phyloP scores from a whole-genome alignment of 1,140 invertebrate species.

The Diorhabda elongata region DNA sequence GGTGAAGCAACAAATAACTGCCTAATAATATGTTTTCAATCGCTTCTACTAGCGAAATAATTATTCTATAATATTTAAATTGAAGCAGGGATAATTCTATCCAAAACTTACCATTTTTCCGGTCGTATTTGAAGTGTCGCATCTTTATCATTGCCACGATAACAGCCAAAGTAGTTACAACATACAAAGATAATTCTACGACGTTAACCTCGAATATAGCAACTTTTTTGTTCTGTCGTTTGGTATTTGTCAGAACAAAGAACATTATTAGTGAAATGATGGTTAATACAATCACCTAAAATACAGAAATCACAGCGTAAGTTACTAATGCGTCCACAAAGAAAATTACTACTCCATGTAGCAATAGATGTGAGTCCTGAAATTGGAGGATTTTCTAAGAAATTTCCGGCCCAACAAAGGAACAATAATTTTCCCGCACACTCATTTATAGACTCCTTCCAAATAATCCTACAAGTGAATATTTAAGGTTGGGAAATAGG shows the following conservation, averaged over 20 bases:
- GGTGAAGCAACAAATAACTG: too few species aligned
- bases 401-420: too few species aligned
- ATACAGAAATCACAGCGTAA: background rate
- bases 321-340: background rate
- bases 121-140: conserved; percentile 56
- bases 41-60: too few species aligned
- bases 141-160: conserved; percentile 59
- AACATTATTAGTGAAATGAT: conserved; percentile 88
- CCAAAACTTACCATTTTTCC: conserved; percentile 51
- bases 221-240: conserved; percentile 35
- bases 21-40: too few species aligned
- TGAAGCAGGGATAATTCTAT: too few species aligned
- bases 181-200: conserved; percentile 70
- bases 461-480: too few species aligned
- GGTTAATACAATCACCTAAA: conserved; percentile 69
- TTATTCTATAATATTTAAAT: too few species aligned
- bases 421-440: too few species aligned
- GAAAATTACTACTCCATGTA: background rate
- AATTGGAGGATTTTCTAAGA: too few species aligned
- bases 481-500: too few species aligned
- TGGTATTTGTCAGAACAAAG: conserved; percentile 73
- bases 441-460: too few species aligned
- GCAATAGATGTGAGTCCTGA: too few species aligned
- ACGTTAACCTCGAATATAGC: conserved; percentile 74
- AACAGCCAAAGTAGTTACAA: conserved; percentile 54